Evolutionary conservation across 2,888 invertebrate genomes (phyloP).

Genomic region (Cataglyphis rosenhaueri): DNA sequence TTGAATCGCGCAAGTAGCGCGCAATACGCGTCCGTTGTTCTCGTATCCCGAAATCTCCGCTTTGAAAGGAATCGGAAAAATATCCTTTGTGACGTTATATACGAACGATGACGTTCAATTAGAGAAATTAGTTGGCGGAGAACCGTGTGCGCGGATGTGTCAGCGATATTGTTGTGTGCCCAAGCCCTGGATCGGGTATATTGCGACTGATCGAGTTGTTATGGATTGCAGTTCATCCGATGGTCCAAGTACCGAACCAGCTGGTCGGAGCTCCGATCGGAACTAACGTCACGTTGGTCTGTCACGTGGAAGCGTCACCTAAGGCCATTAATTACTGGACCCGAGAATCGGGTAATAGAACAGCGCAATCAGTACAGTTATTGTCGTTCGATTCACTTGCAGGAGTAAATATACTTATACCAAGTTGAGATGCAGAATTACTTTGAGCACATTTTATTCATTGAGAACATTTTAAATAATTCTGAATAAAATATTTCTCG

Average conservation of each 20-base stretch:
- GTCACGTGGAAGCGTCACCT: constrained; percentile 96
- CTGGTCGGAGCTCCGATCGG: constrained; percentile 95
- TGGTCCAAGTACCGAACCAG: constrained; percentile 97
- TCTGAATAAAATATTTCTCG: not conserved
- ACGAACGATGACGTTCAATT: constrained; percentile 25
- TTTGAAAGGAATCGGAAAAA: constrained; percentile 35
- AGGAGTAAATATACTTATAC: not conserved
- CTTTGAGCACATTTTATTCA: not conserved
- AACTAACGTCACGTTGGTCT: constrained; percentile 94
- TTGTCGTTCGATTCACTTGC: constrained; percentile 7
- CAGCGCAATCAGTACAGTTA: constrained; percentile 14
- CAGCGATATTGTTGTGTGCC: constrained; percentile 41
- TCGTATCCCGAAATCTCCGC: not conserved
- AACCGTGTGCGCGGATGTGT: constrained; percentile 41
- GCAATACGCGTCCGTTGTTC: constrained; percentile 12
- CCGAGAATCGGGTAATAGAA: constrained; percentile 91
- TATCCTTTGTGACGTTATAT: constrained; percentile 27
- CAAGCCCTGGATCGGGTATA: constrained; percentile 47
- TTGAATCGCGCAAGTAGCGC: constrained; percentile 44
- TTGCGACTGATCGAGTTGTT: constrained; percentile 69
- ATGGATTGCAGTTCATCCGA: constrained; percentile 92
- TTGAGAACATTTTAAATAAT: not conserved
- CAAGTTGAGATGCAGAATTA: not conserved
- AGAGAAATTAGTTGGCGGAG: constrained; percentile 40
- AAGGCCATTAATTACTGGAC: constrained; percentile 98